A percentile compares a stretch with the other conserved stretches of the same genome.
Conservation (phyloP, 2,113 vertebrate species). For the Pangasianodon hypophthalmus region DNA sequence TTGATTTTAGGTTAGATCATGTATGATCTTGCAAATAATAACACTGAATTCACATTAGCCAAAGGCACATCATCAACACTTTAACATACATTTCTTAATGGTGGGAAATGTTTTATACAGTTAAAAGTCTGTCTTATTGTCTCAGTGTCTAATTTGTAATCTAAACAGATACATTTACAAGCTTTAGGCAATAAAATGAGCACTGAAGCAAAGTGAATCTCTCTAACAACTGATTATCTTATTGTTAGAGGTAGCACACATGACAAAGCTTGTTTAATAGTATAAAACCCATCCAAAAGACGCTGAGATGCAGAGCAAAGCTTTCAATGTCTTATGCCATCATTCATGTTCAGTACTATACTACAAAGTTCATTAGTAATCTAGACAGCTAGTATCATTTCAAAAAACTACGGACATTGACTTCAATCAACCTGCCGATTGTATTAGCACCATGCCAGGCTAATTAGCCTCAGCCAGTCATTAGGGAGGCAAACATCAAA, state of each 20-base stretch:
- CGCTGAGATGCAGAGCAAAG: background rate
- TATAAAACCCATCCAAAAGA: background rate
- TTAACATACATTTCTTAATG: background rate
- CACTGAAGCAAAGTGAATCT: background rate
- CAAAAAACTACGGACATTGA: slow-evolving; percentile 26
- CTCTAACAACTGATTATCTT: background rate
- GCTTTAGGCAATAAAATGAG: background rate
- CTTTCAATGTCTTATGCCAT: slow-evolving; percentile 1
- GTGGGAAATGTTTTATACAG: background rate
- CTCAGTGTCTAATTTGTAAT: background rate
- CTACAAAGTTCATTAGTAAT: slow-evolving; percentile 41
- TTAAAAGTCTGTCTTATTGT: background rate
- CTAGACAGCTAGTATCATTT: slow-evolving; percentile 4
- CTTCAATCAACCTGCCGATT: slow-evolving; percentile 55
- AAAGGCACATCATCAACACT: background rate
- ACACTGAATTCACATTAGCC: background rate
- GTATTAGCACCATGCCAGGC: slow-evolving; percentile 44
- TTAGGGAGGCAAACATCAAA: slow-evolving; percentile 62
- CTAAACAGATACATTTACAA: background rate
- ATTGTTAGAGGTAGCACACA: background rate
- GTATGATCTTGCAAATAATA: background rate
- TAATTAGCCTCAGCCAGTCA: slow-evolving; percentile 65
- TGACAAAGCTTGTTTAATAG: background rate
- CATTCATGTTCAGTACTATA: slow-evolving; percentile 14
- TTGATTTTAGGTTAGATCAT: background rate